Base-by-base conservation (phyloP, 2,888 invertebrate species). In the Urechis unicinctus region DNA sequence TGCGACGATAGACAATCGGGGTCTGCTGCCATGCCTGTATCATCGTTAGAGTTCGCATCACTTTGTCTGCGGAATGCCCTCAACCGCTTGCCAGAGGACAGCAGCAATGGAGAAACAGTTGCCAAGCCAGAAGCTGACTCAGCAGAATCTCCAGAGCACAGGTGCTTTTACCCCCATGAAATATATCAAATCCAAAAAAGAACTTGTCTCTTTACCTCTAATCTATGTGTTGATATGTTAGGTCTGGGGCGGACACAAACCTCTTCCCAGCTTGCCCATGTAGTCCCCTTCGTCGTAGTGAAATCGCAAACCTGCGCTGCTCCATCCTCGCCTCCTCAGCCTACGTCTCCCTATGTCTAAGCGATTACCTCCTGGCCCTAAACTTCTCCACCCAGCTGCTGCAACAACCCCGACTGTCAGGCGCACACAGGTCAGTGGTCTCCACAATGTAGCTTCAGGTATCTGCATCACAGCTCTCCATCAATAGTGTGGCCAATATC, bases 31-130 rank as follows among this genome's bases (percentile, higher is more conserved):
- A 88, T 91, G 64, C 92, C 93, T 22, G 87, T 88, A 50, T n/a
- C n/a, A n/a, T n/a, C n/a, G n/a, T n/a, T 95, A 65, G 91, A 93
- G 80, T 95, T 94, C 81, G 93, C 90, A 2, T 86, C 87, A 0
- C 79, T 93, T 28, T 94, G 94, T 78, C 79, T 95, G 53, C 85
- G 88, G 63, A 95, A 93, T 80, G 91, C 94, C 13, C 80, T 87
- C 31, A 82, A 28, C n/a, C 79, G 91, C 52, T 78, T 91, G 36
- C 86, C 73, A 9, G 67, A 68, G 25, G 65, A 69, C 30, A 69
- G 67, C 55, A 52, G 57, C n/a, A 45, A 57, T 9, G 57, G 62
- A n/a, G 73, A 75, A 30, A 36, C 9, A 36, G 36, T 17, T 13
- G 36, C 36, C 17, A 9, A 9, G 17, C 17, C 36, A 13, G 36